These are phyloP conservation scores for Chalcis sispes DNA, from an alignment of 2,888 invertebrate species.

Conservation along the genomic window DNA sequence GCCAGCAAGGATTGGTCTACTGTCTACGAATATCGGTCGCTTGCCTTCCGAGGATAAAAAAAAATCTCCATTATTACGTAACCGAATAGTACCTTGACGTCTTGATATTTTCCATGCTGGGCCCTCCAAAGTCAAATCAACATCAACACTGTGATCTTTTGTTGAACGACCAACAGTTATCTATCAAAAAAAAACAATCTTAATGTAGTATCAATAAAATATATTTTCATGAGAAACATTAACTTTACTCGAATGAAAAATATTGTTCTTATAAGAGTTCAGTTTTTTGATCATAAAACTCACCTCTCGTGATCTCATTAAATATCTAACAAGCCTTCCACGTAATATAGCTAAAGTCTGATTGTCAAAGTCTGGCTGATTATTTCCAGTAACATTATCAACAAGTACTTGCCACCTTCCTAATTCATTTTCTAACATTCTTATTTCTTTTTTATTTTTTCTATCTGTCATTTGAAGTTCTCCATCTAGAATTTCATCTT, in stretches of 20 bases:
- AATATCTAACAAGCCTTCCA: conserved; percentile 93
- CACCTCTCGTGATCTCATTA: conserved; percentile 94
- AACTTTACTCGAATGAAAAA: too few relatives aligned
- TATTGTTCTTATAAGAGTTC: too few relatives aligned
- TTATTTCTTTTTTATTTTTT: conserved; percentile 89
- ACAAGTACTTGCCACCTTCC: conserved; percentile 95
- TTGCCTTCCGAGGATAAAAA: conserved; percentile 97
- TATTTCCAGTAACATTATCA: conserved; percentile 90
- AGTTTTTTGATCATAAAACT: conserved; percentile 54
- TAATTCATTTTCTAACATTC: conserved; percentile 91
- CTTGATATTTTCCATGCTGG: conserved; percentile 96
- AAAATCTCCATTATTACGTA: conserved; percentile 96
- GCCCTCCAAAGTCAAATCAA: conserved; percentile 94
- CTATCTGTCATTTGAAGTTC: conserved; percentile 87
- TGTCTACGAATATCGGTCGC: conserved; percentile 95
- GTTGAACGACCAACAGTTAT: conserved; percentile 95
- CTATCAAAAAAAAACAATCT: conserved; percentile 72
- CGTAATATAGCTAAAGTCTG: conserved; percentile 95
- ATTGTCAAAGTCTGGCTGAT: conserved; percentile 92
- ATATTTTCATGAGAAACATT: not conserved
- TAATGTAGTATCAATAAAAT: conserved; percentile 9
- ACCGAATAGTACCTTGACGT: conserved; percentile 92
- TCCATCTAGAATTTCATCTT: conserved; percentile 88
- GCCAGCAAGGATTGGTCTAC: conserved; percentile 90
- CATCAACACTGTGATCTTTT: conserved; percentile 92